phyloP scores from a whole-genome alignment of 2,888 invertebrate genomes.

The Drosophila emarginata region DNA sequence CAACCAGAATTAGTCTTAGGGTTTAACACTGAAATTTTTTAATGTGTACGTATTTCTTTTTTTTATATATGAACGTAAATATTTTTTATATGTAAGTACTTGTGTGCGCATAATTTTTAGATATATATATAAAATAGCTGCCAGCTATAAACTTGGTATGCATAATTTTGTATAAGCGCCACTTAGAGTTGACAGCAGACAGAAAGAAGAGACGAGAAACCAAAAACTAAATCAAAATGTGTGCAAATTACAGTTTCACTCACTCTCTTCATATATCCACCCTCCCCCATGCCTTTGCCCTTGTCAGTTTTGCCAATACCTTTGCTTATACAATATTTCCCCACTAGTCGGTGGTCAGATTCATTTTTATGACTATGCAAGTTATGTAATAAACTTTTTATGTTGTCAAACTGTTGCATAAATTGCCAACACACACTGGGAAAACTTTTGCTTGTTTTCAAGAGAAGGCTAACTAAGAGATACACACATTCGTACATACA shows the following conservation, averaged over 20 bases:
- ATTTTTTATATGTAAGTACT: too few relatives aligned
- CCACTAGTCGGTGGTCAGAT: conserved; percentile 18
- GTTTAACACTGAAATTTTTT: too few relatives aligned
- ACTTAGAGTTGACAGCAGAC: conserved; percentile 40
- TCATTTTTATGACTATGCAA: conserved; percentile 59
- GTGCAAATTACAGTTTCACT: conserved; percentile 58
- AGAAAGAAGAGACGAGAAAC: conserved; percentile 11
- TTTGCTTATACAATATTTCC: conserved; percentile 14
- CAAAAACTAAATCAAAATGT: conserved; percentile 57
- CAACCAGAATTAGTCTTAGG: too few relatives aligned
- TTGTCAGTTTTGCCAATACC: neutral
- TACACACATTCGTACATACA: conserved; percentile 4
- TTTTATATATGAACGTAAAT: too few relatives aligned
- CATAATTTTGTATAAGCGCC: conserved; percentile 70
- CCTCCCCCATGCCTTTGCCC: neutral
- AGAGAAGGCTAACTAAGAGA: conserved; percentile 29
- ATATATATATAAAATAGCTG: conserved; percentile 39
- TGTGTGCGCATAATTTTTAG: neutral
- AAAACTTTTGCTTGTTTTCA: conserved; percentile 24
- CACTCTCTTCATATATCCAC: neutral
- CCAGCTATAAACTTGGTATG: conserved; percentile 66
- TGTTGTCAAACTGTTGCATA: conserved; percentile 70
- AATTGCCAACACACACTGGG: conserved; percentile 56
- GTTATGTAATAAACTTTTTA: conserved; percentile 70
- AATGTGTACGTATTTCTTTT: too few relatives aligned